phyloP scores from a whole-genome alignment of 2,888 invertebrate species.

The Oscheius sp. region DNA sequence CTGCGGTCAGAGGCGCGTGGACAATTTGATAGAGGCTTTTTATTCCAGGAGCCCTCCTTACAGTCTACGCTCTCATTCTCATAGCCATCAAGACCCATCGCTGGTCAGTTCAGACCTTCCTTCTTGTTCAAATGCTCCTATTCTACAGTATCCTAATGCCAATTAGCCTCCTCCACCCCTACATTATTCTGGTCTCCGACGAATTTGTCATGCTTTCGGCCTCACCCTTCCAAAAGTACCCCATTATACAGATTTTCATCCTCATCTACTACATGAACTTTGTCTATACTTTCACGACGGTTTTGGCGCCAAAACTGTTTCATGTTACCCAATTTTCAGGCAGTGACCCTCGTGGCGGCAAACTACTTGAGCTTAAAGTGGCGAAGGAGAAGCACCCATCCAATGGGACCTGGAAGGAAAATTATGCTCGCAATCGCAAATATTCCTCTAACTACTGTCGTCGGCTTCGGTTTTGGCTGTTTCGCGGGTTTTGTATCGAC shows the following conservation, averaged over 20 bases:
- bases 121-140: constrained; percentile 21
- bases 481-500: constrained; percentile 2
- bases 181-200: constrained; percentile 3
- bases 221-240: background rate
- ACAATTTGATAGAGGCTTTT: too few relatives aligned
- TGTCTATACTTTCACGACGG: constrained; percentile 22
- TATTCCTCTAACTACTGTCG: constrained; percentile 4
- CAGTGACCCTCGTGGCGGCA: background rate
- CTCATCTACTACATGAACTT: constrained; percentile 9
- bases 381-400: background rate
- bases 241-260: background rate
- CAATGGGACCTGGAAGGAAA: constrained; percentile 3
- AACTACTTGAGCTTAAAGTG: constrained; percentile 6
- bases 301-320: background rate
- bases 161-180: constrained; percentile 10
- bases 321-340: background rate
- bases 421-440: background rate
- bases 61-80: constrained; percentile 9
- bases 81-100: background rate
- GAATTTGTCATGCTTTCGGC: constrained; percentile 9
- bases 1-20: too few relatives aligned
- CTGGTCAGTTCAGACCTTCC: constrained; percentile 21
- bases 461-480: constrained; percentile 4
- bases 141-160: constrained; percentile 15
- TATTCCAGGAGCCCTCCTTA: constrained; percentile 1